Evolutionary conservation across 2,797 vertebrate genomes (phyloP), one percentile per base, ranked within the genome.

Genomic region (Argyrosomus regius): DNA sequence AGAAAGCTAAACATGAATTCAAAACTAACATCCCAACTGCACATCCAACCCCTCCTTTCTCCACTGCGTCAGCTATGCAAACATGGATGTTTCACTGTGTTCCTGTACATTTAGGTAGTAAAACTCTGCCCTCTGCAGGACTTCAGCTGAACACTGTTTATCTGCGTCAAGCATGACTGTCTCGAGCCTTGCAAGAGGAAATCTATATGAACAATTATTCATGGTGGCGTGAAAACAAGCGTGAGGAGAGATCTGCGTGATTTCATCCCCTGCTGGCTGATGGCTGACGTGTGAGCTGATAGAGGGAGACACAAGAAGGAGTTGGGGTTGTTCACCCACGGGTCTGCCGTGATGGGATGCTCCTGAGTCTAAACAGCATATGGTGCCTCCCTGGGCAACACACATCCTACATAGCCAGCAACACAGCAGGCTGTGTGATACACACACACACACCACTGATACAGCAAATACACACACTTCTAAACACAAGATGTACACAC

Each of bases 111-210:
- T 90, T 92, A 89, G 75, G 89, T 86, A 92, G 95, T 89, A 91
- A 93, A 95, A 95, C 92, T 94, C 94, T 96, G 96, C 96, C 96
- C 95, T 94, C 96, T 96, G 91, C 94, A 96, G 96, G 95, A 87
- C 71, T 77, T 76, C 26, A 56, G 75, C 61, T 64, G 93, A 81
- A 94, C 88, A 87, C 66, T 66, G 49, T 78, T 62, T 61, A 77
- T 81, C 78, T 57, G 63, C 46, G 26, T 80, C 58, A 0, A 56
- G 54, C 49, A 59, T 65, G 77, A 35, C 58, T 26, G 54, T 80
- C 48, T 75, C 20, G 20, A 77, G 67, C 50, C 39, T 41, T 56
- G 57, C 65, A 75, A 62, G 59, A 71, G 62, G 64, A 83, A 70
- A 86, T 82, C 64, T 68, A 74, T 78, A 75, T 43, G 49, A 56